Base-by-base conservation (phyloP, 2,797 vertebrate species). In the Peromyscus aztecus region DNA sequence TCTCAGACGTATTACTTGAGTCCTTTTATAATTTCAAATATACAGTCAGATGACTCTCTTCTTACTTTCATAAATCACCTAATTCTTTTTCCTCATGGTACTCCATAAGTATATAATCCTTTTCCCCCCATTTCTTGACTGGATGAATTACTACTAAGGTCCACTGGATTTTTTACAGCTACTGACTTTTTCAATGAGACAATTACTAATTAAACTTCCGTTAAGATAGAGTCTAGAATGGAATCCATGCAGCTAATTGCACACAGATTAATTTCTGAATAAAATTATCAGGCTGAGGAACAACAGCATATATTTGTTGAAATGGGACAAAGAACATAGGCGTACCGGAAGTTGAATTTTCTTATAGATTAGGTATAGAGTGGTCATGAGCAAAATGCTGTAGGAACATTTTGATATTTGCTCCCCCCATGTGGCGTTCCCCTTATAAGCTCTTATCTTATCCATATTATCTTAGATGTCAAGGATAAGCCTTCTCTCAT, bases 211-310 rank as follows among this genome's bases (percentile, higher is more conserved):
- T 89, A 85, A 73, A 88, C 11, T 59, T 91, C 13, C 49, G 57
- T 61, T 88, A 88, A 43, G 37, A 75, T 43, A 23, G 71, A 89
- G 19, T 19, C 71, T 59, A 11, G 2, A 46, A 77, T 40, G 3
- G 11, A 88, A 86, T 55, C 57, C 63, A n/a, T 77, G 21, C 13
- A 71, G 89, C 7, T 17, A 77, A 65, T 94, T 94, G 40, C 37
- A 65, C 6, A 23, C 27, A 43, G 84, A 84, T 14, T 78, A 78
- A 92, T 75, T 87, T 95, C 24, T 83, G 61, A 95, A 89, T 83
- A 46, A 92, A 89, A 92, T 78, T 80, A 55, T 77, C 55, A 61
- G 16, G 1, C 40, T 63, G 67, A 87, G 61, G 31, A 91, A 94
- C 69, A 40, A 80, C 52, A 84, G 17, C 37, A 34, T 40, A 37